phyloP scores from a whole-genome alignment of 2,113 vertebrate species.

The Oreocharis arfaki region DNA sequence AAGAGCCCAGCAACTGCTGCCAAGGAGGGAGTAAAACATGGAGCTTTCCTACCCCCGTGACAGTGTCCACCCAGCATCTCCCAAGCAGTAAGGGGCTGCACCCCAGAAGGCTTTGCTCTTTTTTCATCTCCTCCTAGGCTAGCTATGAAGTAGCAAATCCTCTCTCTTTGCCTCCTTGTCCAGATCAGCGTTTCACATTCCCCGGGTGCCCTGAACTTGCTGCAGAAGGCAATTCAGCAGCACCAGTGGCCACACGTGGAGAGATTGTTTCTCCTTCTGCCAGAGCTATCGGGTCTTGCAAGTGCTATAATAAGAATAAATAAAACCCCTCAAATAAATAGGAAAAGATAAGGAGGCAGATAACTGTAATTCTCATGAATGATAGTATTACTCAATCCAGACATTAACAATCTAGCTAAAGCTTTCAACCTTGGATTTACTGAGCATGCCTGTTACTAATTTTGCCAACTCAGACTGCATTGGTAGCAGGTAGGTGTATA shows the following conservation, averaged over 20 bases:
- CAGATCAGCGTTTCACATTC: background rate
- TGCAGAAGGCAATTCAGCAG: background rate
- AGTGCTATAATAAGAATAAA: conserved; percentile 13
- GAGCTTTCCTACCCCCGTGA: background rate
- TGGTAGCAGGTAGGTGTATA: conserved; percentile 34
- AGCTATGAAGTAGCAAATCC: background rate
- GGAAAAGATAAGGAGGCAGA: conserved; percentile 28
- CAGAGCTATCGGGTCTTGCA: background rate
- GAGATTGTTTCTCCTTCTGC: background rate
- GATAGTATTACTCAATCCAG: conserved; percentile 26
- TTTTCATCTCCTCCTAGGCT: background rate
- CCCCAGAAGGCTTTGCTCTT: background rate
- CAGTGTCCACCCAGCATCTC: background rate
- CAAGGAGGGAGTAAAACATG: background rate
- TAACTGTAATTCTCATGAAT: conserved; percentile 22
- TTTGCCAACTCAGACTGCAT: conserved; percentile 26
- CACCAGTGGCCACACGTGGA: background rate
- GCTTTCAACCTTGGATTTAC: conserved; percentile 21
- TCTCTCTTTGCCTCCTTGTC: background rate
- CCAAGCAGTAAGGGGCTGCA: no score
- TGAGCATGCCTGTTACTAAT: conserved; percentile 29
- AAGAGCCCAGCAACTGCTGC: background rate
- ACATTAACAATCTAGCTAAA: conserved; percentile 3
- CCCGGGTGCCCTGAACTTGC: background rate
- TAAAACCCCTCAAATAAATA: conserved; percentile 24